Evolutionary conservation across 2,797 vertebrate genomes (phyloP), one percentile per base, ranked within the genome.

Genomic region (Synanceia verrucosa): DNA sequence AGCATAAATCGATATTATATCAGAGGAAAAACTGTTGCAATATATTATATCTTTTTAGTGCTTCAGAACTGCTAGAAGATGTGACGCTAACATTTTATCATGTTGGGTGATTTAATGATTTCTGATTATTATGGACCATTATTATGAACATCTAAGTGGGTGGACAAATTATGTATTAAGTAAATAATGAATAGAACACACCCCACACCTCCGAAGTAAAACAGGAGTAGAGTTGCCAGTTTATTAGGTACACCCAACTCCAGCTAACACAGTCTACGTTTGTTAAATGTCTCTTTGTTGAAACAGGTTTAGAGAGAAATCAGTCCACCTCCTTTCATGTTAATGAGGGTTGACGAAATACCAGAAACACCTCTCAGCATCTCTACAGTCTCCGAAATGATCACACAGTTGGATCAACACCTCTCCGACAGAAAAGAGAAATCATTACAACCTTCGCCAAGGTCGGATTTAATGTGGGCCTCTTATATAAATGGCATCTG

Each of bases 151-250:
- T 28, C 47, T 36, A 29, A 61, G 21, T 37, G 56, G 50, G 50
- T 66, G 56, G 11, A 66, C 19, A 57, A 62, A 67, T 75, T 16
- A n/a, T n/a, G n/a, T n/a, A 58, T 51, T n/a, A 43, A 65, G 39
- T 46, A 59, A 69, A 61, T 39, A 47, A 43, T n/a, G 9, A 44
- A 26, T 43, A n/a, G n/a, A n/a, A n/a, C n/a, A n/a, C n/a, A n/a
- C 28, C 26, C 11, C 3, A 5, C 33, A 34, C 14, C 13, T 48
- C 55, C 44, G 21, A 21, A 41, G 44, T 26, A 51, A 29, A 61
- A 61, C 6, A 37, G 12, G 14, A 51, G 19, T 3, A 11, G 36
- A 44, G 57, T 8, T 57, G 29, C 18, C 31, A 57, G 26, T 47
- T 62, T 66, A 51, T 65, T 65, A 61, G 34, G 13, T 29, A 60